Percentiles rank a stretch among this genome's conserved stretches.
Conservation (phyloP, 2,797 vertebrate species). For the Gouania willdenowi region DNA sequence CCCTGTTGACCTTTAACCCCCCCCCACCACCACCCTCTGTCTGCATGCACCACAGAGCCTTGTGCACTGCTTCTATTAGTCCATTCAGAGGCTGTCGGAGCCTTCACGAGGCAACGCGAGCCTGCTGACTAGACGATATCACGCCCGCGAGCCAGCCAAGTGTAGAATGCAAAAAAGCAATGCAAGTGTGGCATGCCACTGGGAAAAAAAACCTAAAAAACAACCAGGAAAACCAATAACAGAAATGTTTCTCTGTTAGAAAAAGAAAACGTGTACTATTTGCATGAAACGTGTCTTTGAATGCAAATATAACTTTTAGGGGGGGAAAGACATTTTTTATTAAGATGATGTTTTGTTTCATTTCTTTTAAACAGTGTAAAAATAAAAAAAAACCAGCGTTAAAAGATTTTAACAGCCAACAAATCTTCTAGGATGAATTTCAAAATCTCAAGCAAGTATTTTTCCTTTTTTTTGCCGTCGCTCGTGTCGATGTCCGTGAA, state of each 20-base stretch:
- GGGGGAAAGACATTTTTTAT: too few species aligned
- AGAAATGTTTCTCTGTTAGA: slow-evolving; percentile 79
- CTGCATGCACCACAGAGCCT: slow-evolving; percentile 81
- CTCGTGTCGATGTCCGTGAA: too few species aligned
- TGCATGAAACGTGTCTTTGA: slow-evolving; percentile 88
- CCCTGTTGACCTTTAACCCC: slow-evolving; percentile 27
- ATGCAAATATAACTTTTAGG: slow-evolving; percentile 69
- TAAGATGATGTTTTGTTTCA: too few species aligned
- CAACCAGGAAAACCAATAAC: slow-evolving; percentile 50
- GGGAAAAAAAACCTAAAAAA: slow-evolving; percentile 51
- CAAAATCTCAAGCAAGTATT: too few species aligned
- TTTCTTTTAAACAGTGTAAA: too few species aligned
- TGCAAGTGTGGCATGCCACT: slow-evolving; percentile 91
- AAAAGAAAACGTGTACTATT: slow-evolving; percentile 78
- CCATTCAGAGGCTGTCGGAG: slow-evolving; percentile 76
- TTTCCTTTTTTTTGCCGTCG: too few species aligned
- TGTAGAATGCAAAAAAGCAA: slow-evolving; percentile 89
- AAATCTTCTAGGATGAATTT: too few species aligned
- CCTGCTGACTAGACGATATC: slow-evolving; percentile 79
- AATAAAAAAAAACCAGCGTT: too few species aligned
- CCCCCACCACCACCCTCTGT: slow-evolving; percentile 38
- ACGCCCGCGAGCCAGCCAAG: slow-evolving; percentile 84
- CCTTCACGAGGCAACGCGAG: slow-evolving; percentile 32
- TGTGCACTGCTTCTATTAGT: slow-evolving; percentile 73
- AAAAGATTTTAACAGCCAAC: too few species aligned